These are phyloP conservation scores for Oscarella lobularis DNA, from an alignment of 37 sponge, comb jelly and placozoan species.

Conservation along the genomic window DNA sequence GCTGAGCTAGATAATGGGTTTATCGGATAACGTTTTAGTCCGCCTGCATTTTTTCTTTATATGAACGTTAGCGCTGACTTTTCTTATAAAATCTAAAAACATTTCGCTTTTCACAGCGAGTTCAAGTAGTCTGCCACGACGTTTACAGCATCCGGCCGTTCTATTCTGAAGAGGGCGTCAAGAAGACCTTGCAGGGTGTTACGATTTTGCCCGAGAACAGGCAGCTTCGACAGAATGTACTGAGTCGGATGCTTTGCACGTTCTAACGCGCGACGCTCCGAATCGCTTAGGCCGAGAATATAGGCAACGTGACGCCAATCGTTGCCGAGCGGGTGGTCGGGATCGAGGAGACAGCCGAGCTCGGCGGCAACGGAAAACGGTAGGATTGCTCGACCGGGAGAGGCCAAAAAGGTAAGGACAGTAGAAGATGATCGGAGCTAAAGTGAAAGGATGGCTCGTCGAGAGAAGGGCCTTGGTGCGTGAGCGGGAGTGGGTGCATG, in stretches of 20 bases:
- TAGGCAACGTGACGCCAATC: not conserved
- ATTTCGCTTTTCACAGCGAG: too few relatives aligned
- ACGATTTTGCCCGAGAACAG: not conserved
- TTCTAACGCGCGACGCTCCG: not conserved
- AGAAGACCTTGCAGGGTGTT: not conserved
- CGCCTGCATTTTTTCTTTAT: too few relatives aligned
- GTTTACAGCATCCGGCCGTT: not conserved
- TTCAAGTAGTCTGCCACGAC: not conserved
- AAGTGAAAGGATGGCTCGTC: too few relatives aligned
- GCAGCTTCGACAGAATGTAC: not conserved
- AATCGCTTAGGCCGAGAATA: not conserved
- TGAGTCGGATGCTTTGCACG: not conserved
- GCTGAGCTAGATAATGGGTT: too few relatives aligned
- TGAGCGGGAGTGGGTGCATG: too few relatives aligned
- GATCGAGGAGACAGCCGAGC: not conserved
- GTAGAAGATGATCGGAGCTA: too few relatives aligned
- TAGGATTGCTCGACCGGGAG: not conserved
- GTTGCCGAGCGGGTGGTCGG: not conserved
- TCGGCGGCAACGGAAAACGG: not conserved
- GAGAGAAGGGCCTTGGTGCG: too few relatives aligned
- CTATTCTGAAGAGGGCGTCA: slow-evolving; percentile 1
- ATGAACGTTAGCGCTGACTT: too few relatives aligned
- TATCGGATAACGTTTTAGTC: too few relatives aligned
- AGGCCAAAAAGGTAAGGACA: too few relatives aligned
- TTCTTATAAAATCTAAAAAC: too few relatives aligned